Base-by-base conservation (phyloP, 2,888 invertebrate species). In the Dasysyrphus albostriatus region DNA sequence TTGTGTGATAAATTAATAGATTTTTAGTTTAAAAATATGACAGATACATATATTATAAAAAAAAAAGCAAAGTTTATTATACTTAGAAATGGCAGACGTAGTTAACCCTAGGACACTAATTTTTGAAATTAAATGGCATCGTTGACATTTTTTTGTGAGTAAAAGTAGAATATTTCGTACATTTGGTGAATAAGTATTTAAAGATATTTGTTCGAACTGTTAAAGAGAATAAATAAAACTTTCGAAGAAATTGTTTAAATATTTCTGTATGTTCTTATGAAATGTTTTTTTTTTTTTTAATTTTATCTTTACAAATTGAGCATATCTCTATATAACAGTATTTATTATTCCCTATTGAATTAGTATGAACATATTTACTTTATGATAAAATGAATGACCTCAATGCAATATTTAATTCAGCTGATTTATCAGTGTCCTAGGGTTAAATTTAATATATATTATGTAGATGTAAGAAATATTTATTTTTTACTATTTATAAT, bases 31-130 rank as follows among this genome's bases (percentile, higher is more conserved):
- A 9, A 61, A 37, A 37, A 69, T 59, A 54, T 67, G 16, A 37
- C 10, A 47, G 14, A 56, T 24, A 24, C 10, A 63, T 39, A 24
- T 14, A 63, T 39, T 37, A 56, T 54, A 49, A 49, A 49, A 37
- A 44, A 69, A 47, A 58, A 34, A 24, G 42, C 51, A 24, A 65
- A 1, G 12, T 61, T 47, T 32, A 32, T 29, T 24, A 42, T 49
- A 51, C 32, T 37, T 54, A 42, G 59, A 19, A 19, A 24, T 65
- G 44, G 65, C 42, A 39, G 32, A 54, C 14, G 29, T 8, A 42
- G 56, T 83, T 59, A 83, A 83, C 82, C 77, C 82, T 67, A 67
- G 72, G 14, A 83, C 82, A 67, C 34, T 67, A 4, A 29, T 65
- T n/a, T 39, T 51, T 37, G 7, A 16, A n/a, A 24, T n/a, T 29